A percentile compares a stretch with the other conserved stretches of the same genome.
Evolutionary conservation across 2,113 vertebrate species (phyloP).

Genomic region (Sceloporus undulatus): DNA sequence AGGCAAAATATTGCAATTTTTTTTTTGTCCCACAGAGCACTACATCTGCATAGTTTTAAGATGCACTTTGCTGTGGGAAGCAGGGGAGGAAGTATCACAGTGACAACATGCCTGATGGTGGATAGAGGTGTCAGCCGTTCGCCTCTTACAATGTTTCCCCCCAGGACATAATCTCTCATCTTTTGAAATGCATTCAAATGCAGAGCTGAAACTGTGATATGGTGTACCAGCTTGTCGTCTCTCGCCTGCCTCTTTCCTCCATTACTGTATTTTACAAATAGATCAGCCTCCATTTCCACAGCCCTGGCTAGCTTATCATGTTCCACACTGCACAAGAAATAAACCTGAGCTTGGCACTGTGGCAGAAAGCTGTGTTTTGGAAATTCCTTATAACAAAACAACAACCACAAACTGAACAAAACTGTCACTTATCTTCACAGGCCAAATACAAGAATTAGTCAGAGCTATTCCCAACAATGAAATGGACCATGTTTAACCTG

Average conservation of each 20-base stretch:
- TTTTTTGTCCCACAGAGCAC: neutral
- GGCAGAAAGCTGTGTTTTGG: too few relatives aligned
- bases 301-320: neutral
- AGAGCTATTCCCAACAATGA: too few relatives aligned
- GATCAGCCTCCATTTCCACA: neutral
- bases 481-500: too few relatives aligned
- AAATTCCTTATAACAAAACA: too few relatives aligned
- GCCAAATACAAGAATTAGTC: too few relatives aligned
- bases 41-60: neutral
- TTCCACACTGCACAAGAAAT: slow-evolving; percentile 1
- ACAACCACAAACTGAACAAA: too few relatives aligned
- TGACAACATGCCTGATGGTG: neutral
- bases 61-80: neutral
- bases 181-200: neutral
- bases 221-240: slow-evolving; percentile 20
- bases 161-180: neutral
- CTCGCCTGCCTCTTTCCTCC: neutral
- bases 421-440: too few relatives aligned
- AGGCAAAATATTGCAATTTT: neutral
- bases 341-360: neutral
- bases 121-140: neutral
- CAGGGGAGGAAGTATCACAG: neutral
- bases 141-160: neutral
- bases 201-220: neutral
- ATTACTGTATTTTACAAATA: neutral